These are phyloP conservation scores for Musca domestica DNA, from an alignment of 1,140 invertebrate genomes.

Conservation along the genomic window DNA sequence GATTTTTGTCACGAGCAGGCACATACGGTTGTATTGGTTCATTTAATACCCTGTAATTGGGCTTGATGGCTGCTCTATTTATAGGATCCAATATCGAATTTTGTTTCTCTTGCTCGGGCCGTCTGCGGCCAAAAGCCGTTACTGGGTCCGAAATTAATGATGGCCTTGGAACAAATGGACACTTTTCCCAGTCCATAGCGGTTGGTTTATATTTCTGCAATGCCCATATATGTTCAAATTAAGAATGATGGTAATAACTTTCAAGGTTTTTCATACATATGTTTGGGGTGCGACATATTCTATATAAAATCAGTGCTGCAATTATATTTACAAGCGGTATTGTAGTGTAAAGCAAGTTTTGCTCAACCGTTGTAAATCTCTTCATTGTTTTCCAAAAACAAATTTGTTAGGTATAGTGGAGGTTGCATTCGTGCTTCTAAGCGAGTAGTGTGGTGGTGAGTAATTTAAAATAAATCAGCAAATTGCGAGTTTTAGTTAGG, in stretches of 20 bases:
- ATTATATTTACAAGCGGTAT: neutral
- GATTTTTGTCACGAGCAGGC: slow-evolving; percentile 62
- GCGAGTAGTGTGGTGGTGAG: slow-evolving; percentile 37
- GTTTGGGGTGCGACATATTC: neutral
- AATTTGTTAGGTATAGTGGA: neutral
- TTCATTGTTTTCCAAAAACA: neutral
- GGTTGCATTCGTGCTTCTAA: slow-evolving; percentile 11
- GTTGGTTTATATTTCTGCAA: slow-evolving; percentile 65
- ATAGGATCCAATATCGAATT: slow-evolving; percentile 47
- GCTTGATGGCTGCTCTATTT: slow-evolving; percentile 56
- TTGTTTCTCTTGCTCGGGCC: slow-evolving; percentile 44
- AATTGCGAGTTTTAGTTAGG: no score
- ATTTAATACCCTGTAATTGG: slow-evolving; percentile 58
- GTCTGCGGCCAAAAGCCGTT: slow-evolving; percentile 72
- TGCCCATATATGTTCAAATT: slow-evolving; percentile 47
- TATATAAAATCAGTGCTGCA: neutral
- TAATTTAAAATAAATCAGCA: no score
- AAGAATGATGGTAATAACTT: slow-evolving; percentile 7
- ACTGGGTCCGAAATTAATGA: slow-evolving; percentile 76
- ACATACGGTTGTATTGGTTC: slow-evolving; percentile 63
- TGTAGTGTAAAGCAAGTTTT: neutral
- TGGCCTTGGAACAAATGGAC: slow-evolving; percentile 76
- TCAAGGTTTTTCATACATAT: neutral
- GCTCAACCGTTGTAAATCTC: no score
- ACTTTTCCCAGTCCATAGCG: slow-evolving; percentile 77